Evolutionary conservation across 2,888 invertebrate species (phyloP), one percentile per base, ranked within the genome.

Genomic region (Hydraecia micacea): DNA sequence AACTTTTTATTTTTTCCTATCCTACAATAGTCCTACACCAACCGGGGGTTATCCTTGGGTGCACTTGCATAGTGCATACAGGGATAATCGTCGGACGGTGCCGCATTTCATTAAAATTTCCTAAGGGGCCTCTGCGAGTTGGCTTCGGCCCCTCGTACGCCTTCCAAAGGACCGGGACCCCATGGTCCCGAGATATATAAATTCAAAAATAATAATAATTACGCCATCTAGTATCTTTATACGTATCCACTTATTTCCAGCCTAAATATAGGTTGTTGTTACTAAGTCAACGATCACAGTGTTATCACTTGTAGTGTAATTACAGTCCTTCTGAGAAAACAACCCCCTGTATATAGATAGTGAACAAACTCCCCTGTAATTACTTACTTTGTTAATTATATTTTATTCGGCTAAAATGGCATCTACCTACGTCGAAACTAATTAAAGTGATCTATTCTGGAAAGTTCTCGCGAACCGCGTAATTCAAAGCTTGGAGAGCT

Each of bases 241-340:
- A 28, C 0, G 4, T 1, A 18, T 3, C 4, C 4, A 1, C 28
- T 68, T 36, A 60, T 65, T 62, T 32, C 49, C 55, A 46, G 18
- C 36, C 83, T 60, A 73, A 84, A 72, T 73, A 83, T 75, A 73
- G 60, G 18, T 25, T 13, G 52, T 63, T 58, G 72, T 84, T 70
- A 49, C 84, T 62, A 66, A 73, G 62, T 58, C 71, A 72, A 72
- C 72, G 52, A 70, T 49, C 42, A 65, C 65, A 58, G n/a, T 8
- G 8, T 60, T 52, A 69, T 46, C 70, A 73, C 36, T 82, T 52
- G 39, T 21, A 2, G 11, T 62, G 18, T 83, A 81, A 83, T 83
- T 68, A 84, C 25, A 71, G 46, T 0, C 11, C 18, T 81, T 72
- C 71, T 13, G 15, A 73, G 85, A 81, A 84, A 60, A 6, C 13